A percentile compares a stretch with the other conserved stretches of the same genome.
Evolutionary conservation across 1,140 invertebrate genomes (phyloP).

Genomic region (Dinothrombium tinctorium): DNA sequence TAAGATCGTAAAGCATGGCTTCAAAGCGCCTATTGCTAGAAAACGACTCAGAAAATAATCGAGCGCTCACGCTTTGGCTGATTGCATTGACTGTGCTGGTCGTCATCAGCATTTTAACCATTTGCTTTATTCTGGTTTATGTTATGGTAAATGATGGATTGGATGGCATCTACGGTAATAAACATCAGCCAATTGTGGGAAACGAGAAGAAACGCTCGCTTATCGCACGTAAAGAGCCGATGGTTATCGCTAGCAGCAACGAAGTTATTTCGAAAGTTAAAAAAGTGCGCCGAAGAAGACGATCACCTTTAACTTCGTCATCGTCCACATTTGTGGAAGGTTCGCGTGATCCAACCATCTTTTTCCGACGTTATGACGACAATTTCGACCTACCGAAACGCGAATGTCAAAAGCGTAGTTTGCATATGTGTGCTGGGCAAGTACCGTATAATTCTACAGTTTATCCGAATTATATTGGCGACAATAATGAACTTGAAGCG

Average conservation of each 20-base stretch:
- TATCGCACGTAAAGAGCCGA: no score
- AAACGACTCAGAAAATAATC: not conserved
- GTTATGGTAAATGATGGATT: not conserved
- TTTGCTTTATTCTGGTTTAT: not conserved
- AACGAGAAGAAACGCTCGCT: no score
- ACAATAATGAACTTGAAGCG: conserved; percentile 20
- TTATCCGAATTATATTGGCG: conserved; percentile 20
- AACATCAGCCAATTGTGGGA: no score
- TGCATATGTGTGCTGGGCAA: conserved; percentile 28
- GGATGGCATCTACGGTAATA: no score
- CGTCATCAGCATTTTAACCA: not conserved
- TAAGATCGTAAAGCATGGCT: no score
- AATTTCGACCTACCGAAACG: not conserved
- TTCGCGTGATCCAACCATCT: conserved; percentile 1
- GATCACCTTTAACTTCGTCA: conserved; percentile 4
- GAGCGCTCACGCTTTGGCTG: not conserved
- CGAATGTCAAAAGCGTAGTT: conserved; percentile 5
- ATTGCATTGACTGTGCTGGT: not conserved
- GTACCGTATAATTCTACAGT: conserved; percentile 35
- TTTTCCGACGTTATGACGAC: conserved; percentile 4
- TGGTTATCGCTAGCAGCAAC: no score
- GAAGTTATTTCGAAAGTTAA: no score
- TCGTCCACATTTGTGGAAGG: conserved; percentile 6
- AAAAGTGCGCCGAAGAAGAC: not conserved
- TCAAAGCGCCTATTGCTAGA: no score